phyloP scores from a whole-genome alignment of 2,113 vertebrate species.

The Channa maculata region DNA sequence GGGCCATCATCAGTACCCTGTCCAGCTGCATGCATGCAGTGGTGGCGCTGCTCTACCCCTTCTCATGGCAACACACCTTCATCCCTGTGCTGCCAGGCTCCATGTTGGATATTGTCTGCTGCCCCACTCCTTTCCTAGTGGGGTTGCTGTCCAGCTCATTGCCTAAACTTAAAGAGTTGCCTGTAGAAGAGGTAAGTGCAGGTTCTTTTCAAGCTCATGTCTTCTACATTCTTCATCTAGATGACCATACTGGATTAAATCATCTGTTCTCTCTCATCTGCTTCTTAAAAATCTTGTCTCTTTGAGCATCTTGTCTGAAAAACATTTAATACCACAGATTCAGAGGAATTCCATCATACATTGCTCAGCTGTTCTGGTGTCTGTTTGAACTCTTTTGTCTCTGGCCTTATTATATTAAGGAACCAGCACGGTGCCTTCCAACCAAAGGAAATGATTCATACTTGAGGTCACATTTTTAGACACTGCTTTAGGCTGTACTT shows the following conservation, averaged over 20 bases:
- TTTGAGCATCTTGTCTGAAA: not conserved
- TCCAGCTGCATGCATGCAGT: constrained; percentile 98
- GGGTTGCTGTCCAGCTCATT: constrained; percentile 96
- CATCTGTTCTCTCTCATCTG: not conserved
- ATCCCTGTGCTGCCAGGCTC: constrained; percentile 97
- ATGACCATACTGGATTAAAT: not conserved
- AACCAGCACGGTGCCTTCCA: constrained; percentile 17
- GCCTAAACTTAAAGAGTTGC: constrained; percentile 96
- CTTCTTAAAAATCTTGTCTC: not conserved
- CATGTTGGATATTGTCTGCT: constrained; percentile 99
- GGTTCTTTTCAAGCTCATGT: not conserved
- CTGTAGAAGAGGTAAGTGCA: constrained; percentile 93
- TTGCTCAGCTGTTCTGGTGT: no score
- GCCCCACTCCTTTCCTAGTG: constrained; percentile 97
- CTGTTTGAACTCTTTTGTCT: not conserved
- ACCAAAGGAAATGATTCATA: not conserved
- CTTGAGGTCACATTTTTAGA: not conserved
- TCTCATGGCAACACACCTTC: constrained; percentile 99
- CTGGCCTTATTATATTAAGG: constrained; percentile 5
- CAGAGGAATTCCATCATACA: no score
- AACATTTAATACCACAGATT: no score
- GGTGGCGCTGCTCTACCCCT: constrained; percentile 97
- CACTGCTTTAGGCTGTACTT: not conserved
- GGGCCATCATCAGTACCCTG: constrained; percentile 86
- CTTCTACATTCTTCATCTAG: not conserved